Base-by-base conservation (phyloP, 92 coral and sea anemone genomes). In the Epizoanthus illoricatus region DNA sequence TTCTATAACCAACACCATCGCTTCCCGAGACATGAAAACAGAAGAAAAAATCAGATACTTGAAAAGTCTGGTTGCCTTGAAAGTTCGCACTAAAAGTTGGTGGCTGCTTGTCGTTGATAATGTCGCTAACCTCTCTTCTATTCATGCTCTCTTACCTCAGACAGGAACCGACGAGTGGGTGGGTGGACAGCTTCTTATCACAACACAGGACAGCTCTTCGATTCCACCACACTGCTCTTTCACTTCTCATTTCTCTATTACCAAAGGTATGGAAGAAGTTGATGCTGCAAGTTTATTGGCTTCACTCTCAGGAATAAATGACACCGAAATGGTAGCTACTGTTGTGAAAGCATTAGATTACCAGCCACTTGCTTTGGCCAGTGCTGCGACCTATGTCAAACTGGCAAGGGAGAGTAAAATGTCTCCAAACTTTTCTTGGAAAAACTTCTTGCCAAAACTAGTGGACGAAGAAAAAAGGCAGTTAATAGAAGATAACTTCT, bases 321-420 rank as follows among this genome's bases (percentile, higher is more conserved):
- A 73, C 84, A 20, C 55, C 40, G 75, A 81, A 61, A 69, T 81
- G 55, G 67, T n/a, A 41, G 72, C 81, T 33, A 56, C 47, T 42
- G 58, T 80, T 58, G 76, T 81, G 0, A 4, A 52, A 7, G 80
- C 71, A 4, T 86, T 86, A 16, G 86, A 86, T 69, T 73, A 72
- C 28, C 89, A 86, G 56, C 86, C 89, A 4, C 86, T 87, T 66
- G 90, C 90, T 20, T 74, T 87, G 58, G 90, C 87, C 3, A 65
- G 76, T 52, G 90, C 90, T 23, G 90, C 84, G 11, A 58, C 56
- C 47, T 87, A 74, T 42, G 73, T 87, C 71, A 82, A 82, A 82
- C 64, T 45, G 65, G 74, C 36, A 61, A 81, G 45, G 56, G 57
- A 71, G 21, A 79, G 19, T 49, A 43, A 78, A 42, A 70, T 33